A percentile compares a stretch with the other conserved stretches of the same genome.
These are phyloP conservation scores for Galerucella calmariensis DNA, from an alignment of 2,888 invertebrate genomes.

Conservation along the genomic window DNA sequence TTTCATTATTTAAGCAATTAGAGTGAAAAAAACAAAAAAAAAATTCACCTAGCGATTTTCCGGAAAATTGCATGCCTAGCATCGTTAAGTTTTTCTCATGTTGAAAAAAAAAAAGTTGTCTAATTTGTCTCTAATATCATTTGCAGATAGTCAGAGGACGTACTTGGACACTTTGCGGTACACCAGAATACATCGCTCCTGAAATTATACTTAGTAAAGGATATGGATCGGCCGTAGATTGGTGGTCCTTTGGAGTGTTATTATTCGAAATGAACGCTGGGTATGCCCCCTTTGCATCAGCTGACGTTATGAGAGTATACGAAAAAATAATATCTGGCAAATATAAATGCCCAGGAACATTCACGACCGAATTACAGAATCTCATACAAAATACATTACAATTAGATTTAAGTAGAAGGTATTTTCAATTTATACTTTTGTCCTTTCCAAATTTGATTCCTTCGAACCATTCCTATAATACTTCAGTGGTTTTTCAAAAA, in stretches of 20 bases:
- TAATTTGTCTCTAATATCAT: not conserved
- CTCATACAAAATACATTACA: conserved; percentile 85
- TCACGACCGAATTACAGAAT: conserved; percentile 84
- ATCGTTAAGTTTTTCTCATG: too few species aligned
- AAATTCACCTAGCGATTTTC: too few species aligned
- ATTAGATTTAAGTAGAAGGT: conserved; percentile 79
- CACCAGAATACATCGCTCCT: conserved; percentile 95
- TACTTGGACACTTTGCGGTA: conserved; percentile 94
- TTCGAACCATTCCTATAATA: too few species aligned
- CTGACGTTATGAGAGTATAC: conserved; percentile 92
- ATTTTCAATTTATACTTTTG: not conserved
- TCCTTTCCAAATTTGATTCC: too few species aligned
- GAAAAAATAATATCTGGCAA: conserved; percentile 92
- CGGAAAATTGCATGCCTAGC: too few species aligned
- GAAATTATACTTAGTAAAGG: conserved; percentile 91
- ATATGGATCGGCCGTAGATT: conserved; percentile 92
- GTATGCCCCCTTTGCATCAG: conserved; percentile 91
- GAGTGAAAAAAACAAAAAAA: too few species aligned
- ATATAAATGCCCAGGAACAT: conserved; percentile 86
- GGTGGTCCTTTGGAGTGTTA: conserved; percentile 94
- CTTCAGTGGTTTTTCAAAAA: too few species aligned
- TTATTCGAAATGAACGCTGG: conserved; percentile 92
- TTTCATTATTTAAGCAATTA: too few species aligned
- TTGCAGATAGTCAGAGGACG: conserved; percentile 70
- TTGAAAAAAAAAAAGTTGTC: too few species aligned